Conservation (phyloP, 2,113 vertebrate genomes). For the Dasyornis broadbenti region DNA sequence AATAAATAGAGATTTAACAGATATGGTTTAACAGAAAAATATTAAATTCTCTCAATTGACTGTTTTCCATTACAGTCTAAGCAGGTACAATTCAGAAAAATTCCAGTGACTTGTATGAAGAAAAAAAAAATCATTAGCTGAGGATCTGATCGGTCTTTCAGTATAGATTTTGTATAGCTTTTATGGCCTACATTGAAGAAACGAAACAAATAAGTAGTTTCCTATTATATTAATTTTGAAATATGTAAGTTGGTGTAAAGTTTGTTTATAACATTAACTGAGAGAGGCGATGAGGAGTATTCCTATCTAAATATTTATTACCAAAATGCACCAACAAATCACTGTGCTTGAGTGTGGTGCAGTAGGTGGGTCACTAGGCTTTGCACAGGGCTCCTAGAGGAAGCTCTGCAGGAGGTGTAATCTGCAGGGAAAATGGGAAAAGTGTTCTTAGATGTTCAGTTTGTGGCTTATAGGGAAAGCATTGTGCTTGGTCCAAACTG, state of each 20-base stretch:
- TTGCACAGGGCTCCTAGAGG: background rate
- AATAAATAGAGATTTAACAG: background rate
- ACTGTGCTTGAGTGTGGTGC: background rate
- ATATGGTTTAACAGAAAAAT: background rate
- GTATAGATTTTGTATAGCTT: background rate
- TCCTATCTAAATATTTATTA: background rate
- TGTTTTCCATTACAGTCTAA: background rate
- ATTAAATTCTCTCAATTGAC: background rate
- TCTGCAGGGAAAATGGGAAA: background rate
- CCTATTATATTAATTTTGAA: background rate
- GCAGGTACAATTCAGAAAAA: background rate
- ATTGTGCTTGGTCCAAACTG: background rate
- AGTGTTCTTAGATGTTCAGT: background rate
- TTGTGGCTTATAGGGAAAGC: background rate
- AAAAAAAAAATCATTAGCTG: background rate
- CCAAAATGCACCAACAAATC: background rate
- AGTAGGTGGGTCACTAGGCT: background rate
- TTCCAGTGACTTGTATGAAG: background rate
- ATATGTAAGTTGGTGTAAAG: background rate
- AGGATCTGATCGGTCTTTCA: background rate
- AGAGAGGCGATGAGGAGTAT: rapidly evolving
- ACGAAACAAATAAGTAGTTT: background rate
- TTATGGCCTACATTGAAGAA: background rate
- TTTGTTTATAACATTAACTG: background rate
- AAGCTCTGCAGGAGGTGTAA: background rate